These are phyloP conservation scores for Sorex maritimensis DNA, from an alignment of 2,797 vertebrate genomes.

Conservation along the genomic window DNA sequence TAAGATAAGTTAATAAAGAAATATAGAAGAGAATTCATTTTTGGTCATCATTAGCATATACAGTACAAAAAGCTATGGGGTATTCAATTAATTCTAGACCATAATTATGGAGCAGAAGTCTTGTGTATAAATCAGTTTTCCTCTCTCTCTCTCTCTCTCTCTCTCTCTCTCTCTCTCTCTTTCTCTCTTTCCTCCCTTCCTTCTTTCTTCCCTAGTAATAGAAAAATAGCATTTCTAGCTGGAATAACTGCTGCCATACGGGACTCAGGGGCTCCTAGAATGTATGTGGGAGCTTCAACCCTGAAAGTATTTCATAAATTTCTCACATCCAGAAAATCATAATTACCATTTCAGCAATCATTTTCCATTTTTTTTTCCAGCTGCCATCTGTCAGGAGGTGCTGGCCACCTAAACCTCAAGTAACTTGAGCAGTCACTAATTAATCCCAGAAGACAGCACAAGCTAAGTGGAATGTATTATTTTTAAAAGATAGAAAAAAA, in stretches of 20 bases:
- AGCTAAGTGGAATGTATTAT: slow-evolving; percentile 40
- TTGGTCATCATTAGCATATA: slow-evolving; percentile 89
- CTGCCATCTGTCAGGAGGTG: slow-evolving; percentile 81
- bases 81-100: slow-evolving; percentile 90
- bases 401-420: slow-evolving; percentile 56
- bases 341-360: slow-evolving; percentile 33
- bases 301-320: slow-evolving; percentile 79
- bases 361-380: slow-evolving; percentile 67
- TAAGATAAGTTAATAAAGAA: slow-evolving; percentile 91
- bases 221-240: slow-evolving; percentile 84
- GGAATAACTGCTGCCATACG: slow-evolving; percentile 62
- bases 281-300: slow-evolving; percentile 60
- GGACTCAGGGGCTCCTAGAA: slow-evolving; percentile 77
- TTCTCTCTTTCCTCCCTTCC: slow-evolving; percentile 36
- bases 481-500: slow-evolving; percentile 44
- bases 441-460: slow-evolving; percentile 69
- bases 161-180: slow-evolving; percentile 51
- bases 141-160: background rate
- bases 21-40: slow-evolving; percentile 88
- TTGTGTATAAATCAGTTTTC: slow-evolving; percentile 88
- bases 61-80: slow-evolving; percentile 88
- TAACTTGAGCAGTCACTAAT: slow-evolving; percentile 77
- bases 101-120: slow-evolving; percentile 88
- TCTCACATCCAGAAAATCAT: slow-evolving; percentile 80
- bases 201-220: slow-evolving; percentile 23